Conservation (phyloP, 2,797 vertebrate species). For the Hydrophis major region DNA sequence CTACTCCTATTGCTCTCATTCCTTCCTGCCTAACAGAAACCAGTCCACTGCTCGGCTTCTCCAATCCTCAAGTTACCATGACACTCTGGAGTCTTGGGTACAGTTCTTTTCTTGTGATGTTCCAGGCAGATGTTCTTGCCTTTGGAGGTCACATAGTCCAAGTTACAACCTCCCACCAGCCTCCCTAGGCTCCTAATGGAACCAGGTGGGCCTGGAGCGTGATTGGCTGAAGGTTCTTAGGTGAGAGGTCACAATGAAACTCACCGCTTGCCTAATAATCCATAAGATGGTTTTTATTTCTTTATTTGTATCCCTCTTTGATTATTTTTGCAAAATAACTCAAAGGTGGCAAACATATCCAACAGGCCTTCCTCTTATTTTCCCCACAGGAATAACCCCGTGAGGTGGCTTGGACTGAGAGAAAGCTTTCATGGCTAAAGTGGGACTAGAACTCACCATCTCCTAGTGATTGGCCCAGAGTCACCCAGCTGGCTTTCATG, state of each 20-base stretch:
- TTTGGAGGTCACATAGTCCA: background rate
- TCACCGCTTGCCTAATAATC: background rate
- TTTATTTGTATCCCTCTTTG: background rate
- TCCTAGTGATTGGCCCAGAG: too few relatives aligned
- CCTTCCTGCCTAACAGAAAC: background rate
- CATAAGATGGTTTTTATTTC: background rate
- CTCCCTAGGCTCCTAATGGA: background rate
- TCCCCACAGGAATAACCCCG: background rate
- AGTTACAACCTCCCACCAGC: background rate
- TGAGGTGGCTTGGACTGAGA: background rate
- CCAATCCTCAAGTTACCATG: background rate
- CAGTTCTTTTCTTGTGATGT: background rate
- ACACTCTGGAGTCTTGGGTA: background rate
- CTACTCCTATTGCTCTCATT: background rate
- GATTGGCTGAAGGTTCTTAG: background rate
- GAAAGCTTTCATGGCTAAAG: background rate
- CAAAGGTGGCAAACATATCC: background rate
- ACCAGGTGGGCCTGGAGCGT: background rate
- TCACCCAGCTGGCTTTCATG: too few relatives aligned
- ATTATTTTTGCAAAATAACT: background rate
- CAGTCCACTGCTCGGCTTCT: background rate
- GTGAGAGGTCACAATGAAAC: background rate
- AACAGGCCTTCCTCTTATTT: background rate
- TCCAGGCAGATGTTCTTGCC: slow-evolving; percentile 4
- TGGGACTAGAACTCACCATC: too few relatives aligned